phyloP scores from a whole-genome alignment of 2,113 vertebrate species.

The Anarhynchus alexandrinus region DNA sequence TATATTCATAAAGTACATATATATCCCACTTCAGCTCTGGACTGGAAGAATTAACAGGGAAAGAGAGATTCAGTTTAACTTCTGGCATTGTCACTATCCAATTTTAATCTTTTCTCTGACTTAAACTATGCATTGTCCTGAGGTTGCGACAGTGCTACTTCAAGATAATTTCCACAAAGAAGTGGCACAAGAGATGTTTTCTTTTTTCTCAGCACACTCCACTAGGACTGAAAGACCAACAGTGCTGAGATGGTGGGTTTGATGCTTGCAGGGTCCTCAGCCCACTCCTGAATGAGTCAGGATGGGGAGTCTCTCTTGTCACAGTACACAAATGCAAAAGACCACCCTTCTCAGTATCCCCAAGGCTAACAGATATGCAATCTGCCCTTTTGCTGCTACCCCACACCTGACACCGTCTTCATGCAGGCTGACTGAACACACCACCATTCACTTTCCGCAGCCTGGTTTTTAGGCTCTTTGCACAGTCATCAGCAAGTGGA shows the following conservation, averaged over 20 bases:
- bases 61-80: neutral
- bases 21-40: neutral
- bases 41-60: neutral
- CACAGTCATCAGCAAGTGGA: neutral
- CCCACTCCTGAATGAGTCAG: neutral
- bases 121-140: neutral
- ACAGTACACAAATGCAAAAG: neutral
- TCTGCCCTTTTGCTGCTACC: neutral
- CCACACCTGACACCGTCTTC: neutral
- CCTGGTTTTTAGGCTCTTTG: neutral
- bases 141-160: neutral
- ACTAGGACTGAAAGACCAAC: neutral
- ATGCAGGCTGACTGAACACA: neutral
- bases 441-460: neutral
- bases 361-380: neutral
- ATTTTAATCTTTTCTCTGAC: neutral
- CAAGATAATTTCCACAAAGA: neutral
- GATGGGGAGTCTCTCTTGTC: neutral
- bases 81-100: neutral
- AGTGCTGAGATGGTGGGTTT: neutral
- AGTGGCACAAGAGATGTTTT: neutral
- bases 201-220: neutral
- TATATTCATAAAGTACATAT: neutral
- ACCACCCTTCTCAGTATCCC: neutral
- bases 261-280: neutral